phyloP scores from a whole-genome alignment of 2,888 invertebrate species.

The Cryptocephalus primarius region DNA sequence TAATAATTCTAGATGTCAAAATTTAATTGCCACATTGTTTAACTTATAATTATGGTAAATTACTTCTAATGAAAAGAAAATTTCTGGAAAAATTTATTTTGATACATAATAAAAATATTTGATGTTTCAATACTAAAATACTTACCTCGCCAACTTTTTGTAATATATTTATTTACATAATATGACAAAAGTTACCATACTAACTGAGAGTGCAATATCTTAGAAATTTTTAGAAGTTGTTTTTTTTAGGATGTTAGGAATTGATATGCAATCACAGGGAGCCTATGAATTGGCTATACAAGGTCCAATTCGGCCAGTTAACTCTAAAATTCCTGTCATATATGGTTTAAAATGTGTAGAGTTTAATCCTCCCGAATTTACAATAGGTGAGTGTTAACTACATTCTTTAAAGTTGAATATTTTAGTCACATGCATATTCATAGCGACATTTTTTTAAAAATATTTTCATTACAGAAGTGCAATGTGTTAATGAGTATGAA shows the following conservation, averaged over 20 bases:
- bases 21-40: no score
- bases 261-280: slow-evolving; percentile 75
- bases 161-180: no score
- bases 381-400: slow-evolving; percentile 50
- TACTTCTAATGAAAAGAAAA: no score
- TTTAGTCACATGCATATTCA: background rate
- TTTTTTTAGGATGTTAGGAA: slow-evolving; percentile 53
- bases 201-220: no score
- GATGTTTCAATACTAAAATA: no score
- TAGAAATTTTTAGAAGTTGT: background rate
- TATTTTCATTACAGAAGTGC: slow-evolving; percentile 54
- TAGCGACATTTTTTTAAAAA: no score
- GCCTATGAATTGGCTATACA: slow-evolving; percentile 80
- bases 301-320: slow-evolving; percentile 69
- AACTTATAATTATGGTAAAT: no score
- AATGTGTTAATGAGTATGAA: slow-evolving; percentile 77
- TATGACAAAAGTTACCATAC: no score
- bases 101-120: no score
- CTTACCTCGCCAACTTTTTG: no score
- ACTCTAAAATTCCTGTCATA: slow-evolving; percentile 60
- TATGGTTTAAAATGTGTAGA: slow-evolving; percentile 79
- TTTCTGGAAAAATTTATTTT: no score
- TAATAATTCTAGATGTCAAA: no score
- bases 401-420: background rate
- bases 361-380: slow-evolving; percentile 74